Conservation (phyloP, 2,888 invertebrate genomes). For the Anthoptus insignis region DNA sequence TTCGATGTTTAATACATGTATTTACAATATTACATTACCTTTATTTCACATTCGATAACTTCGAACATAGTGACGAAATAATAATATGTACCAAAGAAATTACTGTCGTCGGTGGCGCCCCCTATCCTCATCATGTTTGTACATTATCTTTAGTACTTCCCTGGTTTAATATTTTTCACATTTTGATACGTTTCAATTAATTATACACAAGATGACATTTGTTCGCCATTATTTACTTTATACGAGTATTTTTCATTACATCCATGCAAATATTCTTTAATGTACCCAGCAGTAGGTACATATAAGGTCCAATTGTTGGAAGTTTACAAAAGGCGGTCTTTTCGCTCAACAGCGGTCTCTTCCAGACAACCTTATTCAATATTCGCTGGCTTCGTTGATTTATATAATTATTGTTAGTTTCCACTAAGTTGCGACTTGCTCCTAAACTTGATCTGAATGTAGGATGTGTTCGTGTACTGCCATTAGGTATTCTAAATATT, state of each 20-base stretch:
- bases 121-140: conserved; percentile 26
- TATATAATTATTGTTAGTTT: conserved; percentile 18
- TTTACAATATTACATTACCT: no score
- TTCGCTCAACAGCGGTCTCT: no score
- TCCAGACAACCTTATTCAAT: no score
- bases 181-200: conserved; percentile 32
- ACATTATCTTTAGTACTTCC: conserved; percentile 5
- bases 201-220: conserved; percentile 36
- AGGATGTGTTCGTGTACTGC: conserved; percentile 31
- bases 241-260: conserved; percentile 34
- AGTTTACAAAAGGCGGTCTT: no score
- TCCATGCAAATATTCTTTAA: no score
- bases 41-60: no score
- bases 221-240: conserved; percentile 33
- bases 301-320: no score
- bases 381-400: conserved; percentile 27
- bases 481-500: conserved; percentile 28
- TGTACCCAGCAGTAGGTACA: no score
- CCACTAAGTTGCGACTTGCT: conserved; percentile 31
- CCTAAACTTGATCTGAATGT: conserved; percentile 31
- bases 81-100: conserved; percentile 44
- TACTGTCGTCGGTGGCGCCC: conserved; percentile 18
- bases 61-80: no score
- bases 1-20: no score
- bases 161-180: conserved; percentile 16